phyloP scores from a whole-genome alignment of 2,797 vertebrate species.

The Danio albolineatus region DNA sequence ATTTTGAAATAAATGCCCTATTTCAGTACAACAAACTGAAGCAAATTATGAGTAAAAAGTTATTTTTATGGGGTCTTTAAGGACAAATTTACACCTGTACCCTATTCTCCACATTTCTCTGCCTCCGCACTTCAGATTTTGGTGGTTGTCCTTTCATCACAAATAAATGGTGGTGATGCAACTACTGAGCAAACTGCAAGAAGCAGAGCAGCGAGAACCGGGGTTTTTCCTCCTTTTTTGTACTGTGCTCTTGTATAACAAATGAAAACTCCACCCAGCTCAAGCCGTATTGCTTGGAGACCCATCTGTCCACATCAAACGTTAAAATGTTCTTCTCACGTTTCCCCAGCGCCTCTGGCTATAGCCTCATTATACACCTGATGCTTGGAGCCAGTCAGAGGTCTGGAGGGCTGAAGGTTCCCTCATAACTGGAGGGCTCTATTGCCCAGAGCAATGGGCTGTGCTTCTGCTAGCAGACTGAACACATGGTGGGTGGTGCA shows the following conservation, averaged over 20 bases:
- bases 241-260: slow-evolving; percentile 1
- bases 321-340: slow-evolving; percentile 42
- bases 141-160: slow-evolving; percentile 19
- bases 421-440: not conserved
- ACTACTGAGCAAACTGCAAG: slow-evolving; percentile 37
- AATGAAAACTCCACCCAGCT: not conserved
- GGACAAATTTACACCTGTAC: not conserved
- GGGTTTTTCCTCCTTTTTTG: slow-evolving; percentile 4
- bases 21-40: no score
- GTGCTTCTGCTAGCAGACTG: not conserved
- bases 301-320: slow-evolving; percentile 27
- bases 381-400: slow-evolving; percentile 30
- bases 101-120: slow-evolving; percentile 35
- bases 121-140: slow-evolving; percentile 4
- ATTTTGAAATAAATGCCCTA: no score
- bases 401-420: not conserved
- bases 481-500: slow-evolving; percentile 13
- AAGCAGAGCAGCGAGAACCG: slow-evolving; percentile 11
- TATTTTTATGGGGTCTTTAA: not conserved
- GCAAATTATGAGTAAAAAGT: no score
- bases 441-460: slow-evolving; percentile 32
- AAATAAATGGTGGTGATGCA: slow-evolving; percentile 40
- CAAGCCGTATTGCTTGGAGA: not conserved
- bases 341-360: slow-evolving; percentile 51
- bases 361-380: slow-evolving; percentile 54